Base-by-base conservation (phyloP, 2,888 invertebrate species). In the Petrophora chlorosata region DNA sequence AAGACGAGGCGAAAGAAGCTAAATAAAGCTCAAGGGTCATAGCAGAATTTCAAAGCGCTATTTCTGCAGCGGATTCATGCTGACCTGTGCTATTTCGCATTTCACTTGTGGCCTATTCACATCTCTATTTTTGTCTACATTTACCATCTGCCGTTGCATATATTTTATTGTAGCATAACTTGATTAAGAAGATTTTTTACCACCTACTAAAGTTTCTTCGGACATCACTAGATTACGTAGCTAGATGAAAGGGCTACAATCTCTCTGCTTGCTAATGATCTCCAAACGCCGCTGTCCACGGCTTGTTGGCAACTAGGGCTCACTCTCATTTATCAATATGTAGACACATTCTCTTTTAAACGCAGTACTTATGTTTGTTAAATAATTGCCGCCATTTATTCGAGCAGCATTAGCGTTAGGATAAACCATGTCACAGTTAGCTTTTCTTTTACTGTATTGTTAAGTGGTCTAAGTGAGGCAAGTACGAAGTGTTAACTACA, bases 251-350 rank as follows among this genome's bases (percentile, higher is more conserved):
- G 70, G 70, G 70, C 61, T 61, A 63, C 62, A 65, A 63, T 65
- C 61, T 67, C 66, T 55, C 52, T 50, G 44, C 59, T 72, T 74
- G 73, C 62, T 82, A 84, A 85, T 79, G 73, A 78, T 75, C 63
- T 42, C 38, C 57, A 73, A 77, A 25, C 9, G 9, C 10, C 25
- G n/a, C n/a, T 10, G 66, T 73, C 74, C 78, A 81, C 79, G 81
- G 73, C 72, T 82, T 75, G 78, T 82, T 73, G 73, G 53, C 73
- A 85, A 81, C 73, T 77, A 70, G 82, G 65, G 63, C 79, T 67
- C 57, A 69, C 65, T 71, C 73, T 73, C 75, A 70, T 78, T 80
- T 74, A 82, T 85, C 81, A 79, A 80, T 82, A 79, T 62, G 72
- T 50, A 55, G 53, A 43, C 57, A 47, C 74, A 71, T 74, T 79